phyloP scores from a whole-genome alignment of 2,888 invertebrate species.

The Balanococcus diminutus region DNA sequence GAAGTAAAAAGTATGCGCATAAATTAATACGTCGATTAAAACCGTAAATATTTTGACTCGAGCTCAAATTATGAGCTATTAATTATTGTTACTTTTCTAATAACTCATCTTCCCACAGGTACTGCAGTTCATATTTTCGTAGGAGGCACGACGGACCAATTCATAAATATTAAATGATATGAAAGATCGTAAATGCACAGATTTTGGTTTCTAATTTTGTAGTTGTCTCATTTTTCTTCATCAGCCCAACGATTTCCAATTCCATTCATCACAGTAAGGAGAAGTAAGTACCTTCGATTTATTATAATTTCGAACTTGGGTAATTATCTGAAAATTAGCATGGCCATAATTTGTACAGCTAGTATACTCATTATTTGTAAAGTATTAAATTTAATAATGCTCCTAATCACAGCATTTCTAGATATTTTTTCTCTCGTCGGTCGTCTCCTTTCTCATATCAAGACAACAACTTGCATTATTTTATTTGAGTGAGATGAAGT shows the following conservation, averaged over 20 bases:
- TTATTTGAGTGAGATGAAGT: no score
- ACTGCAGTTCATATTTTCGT: neutral
- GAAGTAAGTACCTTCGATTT: no score
- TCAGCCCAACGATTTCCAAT: no score
- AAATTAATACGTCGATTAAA: neutral
- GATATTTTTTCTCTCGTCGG: no score
- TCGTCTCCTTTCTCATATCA: no score
- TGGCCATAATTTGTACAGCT: no score
- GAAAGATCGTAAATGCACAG: neutral
- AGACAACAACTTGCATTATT: no score
- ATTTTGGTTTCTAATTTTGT: neutral
- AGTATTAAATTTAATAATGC: no score
- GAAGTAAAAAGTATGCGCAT: neutral
- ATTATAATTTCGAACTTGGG: no score
- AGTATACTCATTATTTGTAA: no score
- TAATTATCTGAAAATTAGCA: no score
- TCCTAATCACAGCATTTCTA: no score
- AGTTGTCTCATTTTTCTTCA: neutral
- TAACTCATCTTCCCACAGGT: neutral
- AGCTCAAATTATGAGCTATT: neutral
- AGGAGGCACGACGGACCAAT: neutral
- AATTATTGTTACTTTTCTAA: neutral
- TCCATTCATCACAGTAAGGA: neutral
- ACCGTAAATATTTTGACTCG: neutral
- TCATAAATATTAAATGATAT: neutral